Conservation (phyloP, 37 sponge, comb jelly and placozoan species). For the Oscarella lobularis region DNA sequence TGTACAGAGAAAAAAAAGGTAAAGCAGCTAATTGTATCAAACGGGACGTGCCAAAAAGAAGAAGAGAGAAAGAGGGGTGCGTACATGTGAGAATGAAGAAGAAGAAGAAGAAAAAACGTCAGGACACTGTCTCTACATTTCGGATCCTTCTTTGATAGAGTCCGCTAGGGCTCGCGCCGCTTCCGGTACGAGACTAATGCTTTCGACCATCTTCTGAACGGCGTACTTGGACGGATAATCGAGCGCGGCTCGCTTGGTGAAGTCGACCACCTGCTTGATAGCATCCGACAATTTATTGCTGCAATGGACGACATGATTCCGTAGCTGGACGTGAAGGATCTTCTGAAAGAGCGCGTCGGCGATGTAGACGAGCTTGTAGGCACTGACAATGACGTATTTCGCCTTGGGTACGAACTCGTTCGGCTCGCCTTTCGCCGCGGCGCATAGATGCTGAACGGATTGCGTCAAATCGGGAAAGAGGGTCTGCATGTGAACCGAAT, state of each 20-base stretch:
- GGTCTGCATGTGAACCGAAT: constrained; percentile 44
- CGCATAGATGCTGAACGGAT: constrained; percentile 20
- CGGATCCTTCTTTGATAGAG: constrained; percentile 3
- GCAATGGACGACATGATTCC: constrained; percentile 18
- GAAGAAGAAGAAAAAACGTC: no score
- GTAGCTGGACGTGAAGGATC: constrained; percentile 48
- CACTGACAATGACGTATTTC: constrained; percentile 46
- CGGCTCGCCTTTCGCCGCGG: constrained; percentile 24
- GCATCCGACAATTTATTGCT: constrained; percentile 53
- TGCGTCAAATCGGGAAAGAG: constrained; percentile 40
- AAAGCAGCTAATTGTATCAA: no score
- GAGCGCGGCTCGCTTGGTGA: constrained; percentile 59
- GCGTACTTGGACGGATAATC: constrained; percentile 57
- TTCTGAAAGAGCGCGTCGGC: constrained; percentile 67
- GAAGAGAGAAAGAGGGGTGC: no score
- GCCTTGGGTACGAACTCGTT: constrained; percentile 52
- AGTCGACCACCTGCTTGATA: constrained; percentile 50
- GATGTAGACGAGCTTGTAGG: constrained; percentile 69
- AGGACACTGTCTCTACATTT: no score
- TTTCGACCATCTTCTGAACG: constrained; percentile 30
- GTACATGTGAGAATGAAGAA: no score
- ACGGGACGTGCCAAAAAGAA: no score
- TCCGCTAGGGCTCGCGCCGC: background rate
- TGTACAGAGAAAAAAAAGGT: no score
- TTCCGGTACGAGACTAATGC: constrained; percentile 13